A percentile compares a stretch with the other conserved stretches of the same genome.
Evolutionary conservation across 2,797 vertebrate genomes (phyloP).

Genomic region (Alouatta caraya): DNA sequence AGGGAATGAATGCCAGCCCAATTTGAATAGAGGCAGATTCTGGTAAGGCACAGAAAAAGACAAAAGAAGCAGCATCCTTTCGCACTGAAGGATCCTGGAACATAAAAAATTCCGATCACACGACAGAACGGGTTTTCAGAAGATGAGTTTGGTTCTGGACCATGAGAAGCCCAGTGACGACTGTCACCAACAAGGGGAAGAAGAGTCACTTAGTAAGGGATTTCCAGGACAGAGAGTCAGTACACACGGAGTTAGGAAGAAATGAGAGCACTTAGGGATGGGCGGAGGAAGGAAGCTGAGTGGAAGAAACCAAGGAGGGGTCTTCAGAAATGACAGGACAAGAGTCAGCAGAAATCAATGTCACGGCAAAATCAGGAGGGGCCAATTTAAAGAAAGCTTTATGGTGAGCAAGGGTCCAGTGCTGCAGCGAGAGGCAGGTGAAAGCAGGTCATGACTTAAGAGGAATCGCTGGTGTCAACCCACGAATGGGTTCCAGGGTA

Average conservation of each 20-base stretch:
- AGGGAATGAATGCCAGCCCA: not conserved
- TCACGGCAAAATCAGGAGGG: not conserved
- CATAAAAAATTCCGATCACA: not conserved
- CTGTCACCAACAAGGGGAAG: not conserved
- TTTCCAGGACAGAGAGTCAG: not conserved
- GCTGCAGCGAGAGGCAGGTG: not conserved
- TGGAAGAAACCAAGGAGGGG: not conserved
- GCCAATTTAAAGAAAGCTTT: not conserved
- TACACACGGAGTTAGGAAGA: not conserved
- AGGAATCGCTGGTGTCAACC: not conserved
- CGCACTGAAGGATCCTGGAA: not conserved
- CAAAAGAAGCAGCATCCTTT: not conserved
- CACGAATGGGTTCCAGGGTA: not conserved
- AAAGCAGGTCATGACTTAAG: not conserved
- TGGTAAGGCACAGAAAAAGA: not conserved
- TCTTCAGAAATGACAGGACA: not conserved
- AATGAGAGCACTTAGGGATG: not conserved
- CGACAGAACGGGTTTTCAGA: not conserved
- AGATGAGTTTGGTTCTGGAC: not conserved
- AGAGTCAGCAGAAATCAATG: not conserved
- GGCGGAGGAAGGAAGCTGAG: not conserved
- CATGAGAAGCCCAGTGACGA: not conserved
- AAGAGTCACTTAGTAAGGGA: not conserved
- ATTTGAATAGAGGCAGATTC: not conserved
- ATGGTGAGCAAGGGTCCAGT: not conserved